Percentiles rank a stretch among this genome's conserved stretches.
Conservation (phyloP, 2,113 vertebrate genomes). For the Podarcis raffonei region DNA sequence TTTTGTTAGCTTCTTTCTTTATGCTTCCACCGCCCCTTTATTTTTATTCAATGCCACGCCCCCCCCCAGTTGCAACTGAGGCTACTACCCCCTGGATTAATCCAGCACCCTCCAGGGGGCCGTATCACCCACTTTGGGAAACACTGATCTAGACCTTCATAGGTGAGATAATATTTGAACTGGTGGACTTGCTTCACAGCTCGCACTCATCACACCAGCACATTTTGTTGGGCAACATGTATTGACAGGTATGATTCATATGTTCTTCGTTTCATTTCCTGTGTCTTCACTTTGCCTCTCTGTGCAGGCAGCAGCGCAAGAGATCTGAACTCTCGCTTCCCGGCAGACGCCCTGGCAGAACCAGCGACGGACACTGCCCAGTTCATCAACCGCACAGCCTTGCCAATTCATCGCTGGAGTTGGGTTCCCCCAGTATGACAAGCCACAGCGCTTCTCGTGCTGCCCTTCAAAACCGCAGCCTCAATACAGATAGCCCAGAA, state of each 20-base stretch:
- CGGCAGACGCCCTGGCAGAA: slow-evolving; percentile 87
- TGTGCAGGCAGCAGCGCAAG: slow-evolving; percentile 89
- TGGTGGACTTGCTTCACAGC: not conserved
- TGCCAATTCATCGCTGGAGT: slow-evolving; percentile 84
- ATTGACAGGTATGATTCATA: not conserved
- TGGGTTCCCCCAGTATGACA: slow-evolving; percentile 83
- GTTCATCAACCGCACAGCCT: slow-evolving; percentile 85
- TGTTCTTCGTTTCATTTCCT: not conserved
- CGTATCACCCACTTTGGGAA: too few relatives aligned
- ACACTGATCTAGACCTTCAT: not conserved
- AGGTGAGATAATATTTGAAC: not conserved
- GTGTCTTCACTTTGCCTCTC: slow-evolving; percentile 34
- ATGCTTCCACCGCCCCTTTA: too few relatives aligned
- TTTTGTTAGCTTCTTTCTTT: too few relatives aligned
- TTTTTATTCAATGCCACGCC: too few relatives aligned
- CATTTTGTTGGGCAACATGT: not conserved
- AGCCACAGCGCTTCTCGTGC: slow-evolving; percentile 88
- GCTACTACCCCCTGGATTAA: too few relatives aligned
- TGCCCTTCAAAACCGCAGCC: slow-evolving; percentile 85
- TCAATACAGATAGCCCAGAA: slow-evolving; percentile 90
- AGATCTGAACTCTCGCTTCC: slow-evolving; percentile 86
- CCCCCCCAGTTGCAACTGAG: too few relatives aligned
- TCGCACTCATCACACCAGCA: not conserved
- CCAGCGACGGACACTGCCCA: slow-evolving; percentile 87
- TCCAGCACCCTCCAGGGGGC: too few relatives aligned